phyloP scores from a whole-genome alignment of 2,888 invertebrate genomes.

The Acanthosoma haemorrhoidale region DNA sequence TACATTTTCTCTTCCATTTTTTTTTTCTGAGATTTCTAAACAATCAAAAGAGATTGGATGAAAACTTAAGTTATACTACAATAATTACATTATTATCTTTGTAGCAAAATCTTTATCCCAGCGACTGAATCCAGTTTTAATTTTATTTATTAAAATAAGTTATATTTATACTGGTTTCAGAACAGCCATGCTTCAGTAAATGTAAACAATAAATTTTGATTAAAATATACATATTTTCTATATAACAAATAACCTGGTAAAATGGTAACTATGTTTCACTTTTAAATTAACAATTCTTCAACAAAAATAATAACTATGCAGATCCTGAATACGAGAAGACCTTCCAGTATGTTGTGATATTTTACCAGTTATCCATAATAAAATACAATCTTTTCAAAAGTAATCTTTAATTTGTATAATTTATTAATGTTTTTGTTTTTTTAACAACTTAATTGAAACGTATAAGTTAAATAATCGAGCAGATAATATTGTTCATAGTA shows the following conservation, averaged over 20 bases:
- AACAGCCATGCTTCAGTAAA: neutral
- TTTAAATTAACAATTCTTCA: neutral
- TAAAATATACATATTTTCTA: neutral
- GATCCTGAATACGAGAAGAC: too few species aligned
- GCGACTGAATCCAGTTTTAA: too few species aligned
- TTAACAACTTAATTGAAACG: too few species aligned
- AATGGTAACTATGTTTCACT: slow-evolving; percentile 8
- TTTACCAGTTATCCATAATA: too few species aligned
- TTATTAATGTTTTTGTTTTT: too few species aligned
- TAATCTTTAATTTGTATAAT: too few species aligned
- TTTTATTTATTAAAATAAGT: neutral
- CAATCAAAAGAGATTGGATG: slow-evolving; percentile 1
- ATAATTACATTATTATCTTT: neutral
- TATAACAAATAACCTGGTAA: slow-evolving; percentile 6
- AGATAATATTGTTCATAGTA: too few species aligned
- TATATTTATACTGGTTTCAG: neutral
- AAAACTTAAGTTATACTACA: slow-evolving; percentile 36
- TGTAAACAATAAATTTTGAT: slow-evolving; percentile 9
- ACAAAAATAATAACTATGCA: neutral
- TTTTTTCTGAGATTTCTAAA: slow-evolving; percentile 21
- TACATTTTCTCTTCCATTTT: slow-evolving; percentile 2
- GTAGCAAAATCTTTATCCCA: neutral
- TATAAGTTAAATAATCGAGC: too few species aligned
- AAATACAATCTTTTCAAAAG: too few species aligned
- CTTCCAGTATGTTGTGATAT: too few species aligned